Base-by-base conservation (phyloP, 2,113 vertebrate species). In the Cyanoramphus novaezelandiae region DNA sequence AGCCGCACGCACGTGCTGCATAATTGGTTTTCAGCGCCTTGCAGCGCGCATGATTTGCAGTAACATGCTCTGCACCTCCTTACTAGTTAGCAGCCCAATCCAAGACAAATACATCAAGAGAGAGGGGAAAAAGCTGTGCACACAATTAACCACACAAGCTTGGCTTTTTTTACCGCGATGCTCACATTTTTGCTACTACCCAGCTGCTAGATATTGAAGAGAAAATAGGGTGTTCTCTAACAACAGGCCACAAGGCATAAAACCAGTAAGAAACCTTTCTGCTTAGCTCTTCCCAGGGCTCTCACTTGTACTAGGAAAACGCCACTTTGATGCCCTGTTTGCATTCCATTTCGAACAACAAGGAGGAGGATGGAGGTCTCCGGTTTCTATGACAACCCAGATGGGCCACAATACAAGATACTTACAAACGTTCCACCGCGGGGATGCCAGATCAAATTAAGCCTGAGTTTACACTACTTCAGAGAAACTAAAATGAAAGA, bases 381-480 rank as follows among this genome's bases (percentile, higher is more conserved):
- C 3, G 13, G 98, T 98, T 98, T 98, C 98, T 98, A 98, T 98
- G 98, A 97, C 97, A 98, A 98, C 98, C 95, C 98, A 98, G 98
- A 98, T 97, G 98, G 98, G 98, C 98, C 97, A 98, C 97, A 98
- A 97, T 97, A 98, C 96, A 98, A 97, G 97, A 98, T 97, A 98
- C 97, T 98, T 97, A 97, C 94, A 98, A 98, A 97, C 96, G 97
- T 98, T 98, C 98, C 88, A 97, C 97, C 93, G 97, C 93, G 39
- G 97, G 93, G 95, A 97, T 98, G 97, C 96, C 98, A 98, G 97
- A 97, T 97, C 96, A 98, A 98, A 98, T 98, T 97, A 98, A 98
- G 93, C 91, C 96, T 96, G 97, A 98, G 97, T 98, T 98, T 97
- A 97, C 96, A 96, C 95, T 96, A 98, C 97, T 98, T 97, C 95